Evolutionary conservation across 2,797 vertebrate species (phyloP), one percentile per base, ranked within the genome.

Genomic region (Anabas testudineus): DNA sequence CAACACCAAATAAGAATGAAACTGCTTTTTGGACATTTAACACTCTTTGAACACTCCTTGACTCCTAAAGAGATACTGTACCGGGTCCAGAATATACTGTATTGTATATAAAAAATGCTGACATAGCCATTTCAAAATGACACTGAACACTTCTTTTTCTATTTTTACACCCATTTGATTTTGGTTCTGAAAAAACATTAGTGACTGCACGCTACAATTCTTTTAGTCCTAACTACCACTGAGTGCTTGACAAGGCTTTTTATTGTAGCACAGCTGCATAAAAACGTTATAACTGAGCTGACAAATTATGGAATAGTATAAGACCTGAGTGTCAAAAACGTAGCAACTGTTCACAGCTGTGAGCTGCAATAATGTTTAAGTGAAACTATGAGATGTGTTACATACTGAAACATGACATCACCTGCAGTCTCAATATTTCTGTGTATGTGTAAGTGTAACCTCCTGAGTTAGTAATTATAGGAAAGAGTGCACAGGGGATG

Each of bases 201-300:
- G 43, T 52, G 34, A 60, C 34, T 64, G 39, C 30, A 52, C 19
- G 52, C 45, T 22, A 34, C 22, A 45, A 67, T 59, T 61, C 58
- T 6, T 60, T 65, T 43, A 72, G 69, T 68, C 41, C 28, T 56
- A 56, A 76, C 78, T 70, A 60, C 81, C 63, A 70, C 51, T 75
- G 78, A 74, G 74, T 71, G 72, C 58, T 83, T 78, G 81, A 74
- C 80, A 82, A 72, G 72, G 68, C 71, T 67, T 77, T 74, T 80
- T 63, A 67, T 49, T 47, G n/a, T 48, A 45, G 60, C 67, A 70
- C 63, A 76, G 54, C 28, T 58, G 54, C 60, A 72, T 49, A 52
- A 78, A 68, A 82, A 46, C 43, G 41, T 51, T 61, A 47, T 37
- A 61, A 78, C 32, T 28, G 45, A 78, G 70, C 51, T 66, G 71